Evolutionary conservation across 2,113 vertebrate species (phyloP), one percentile per base, ranked within the genome.

Genomic region (Labeo catla): DNA sequence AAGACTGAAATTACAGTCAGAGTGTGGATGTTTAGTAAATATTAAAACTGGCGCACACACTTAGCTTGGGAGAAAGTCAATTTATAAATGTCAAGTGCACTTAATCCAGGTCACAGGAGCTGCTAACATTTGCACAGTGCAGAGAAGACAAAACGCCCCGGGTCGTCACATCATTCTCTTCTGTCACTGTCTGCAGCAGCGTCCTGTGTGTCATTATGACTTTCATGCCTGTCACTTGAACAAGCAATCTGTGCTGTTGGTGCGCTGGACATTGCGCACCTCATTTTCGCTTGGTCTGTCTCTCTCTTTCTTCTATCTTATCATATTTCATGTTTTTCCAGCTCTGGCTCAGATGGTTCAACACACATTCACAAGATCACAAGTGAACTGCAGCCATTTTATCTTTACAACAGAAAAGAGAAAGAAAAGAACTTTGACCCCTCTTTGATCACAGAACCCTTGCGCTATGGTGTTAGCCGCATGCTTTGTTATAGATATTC

Each of bases 151-250:
- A 81, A 36, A 13, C n/a, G 39, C 50, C 76, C 16, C 16, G 57
- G 36, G 76, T 65, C 65, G 61, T 66, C 61, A 66, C 47, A 68
- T 70, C 63, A 65, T 34, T 77, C 76, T 77, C 50, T 52, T 61
- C 45, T 19, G 49, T 82, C 81, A 82, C 47, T 70, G 54, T 80
- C 77, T 63, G 19, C 57, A 45, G 39, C 57, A 80, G 57, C 9
- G 28, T 59, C 54, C 28, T 36, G 36, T 39, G 50, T 86, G 77
- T 81, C 85, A 81, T 59, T 59, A 28, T 81, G 50, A 73, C 52
- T 43, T 15, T 73, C 85, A 73, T 36, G 77, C 21, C 85, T 86
- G 85, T 81, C 85, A 81, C 77, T 72, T 59, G 34, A 86, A 86
- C 79, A 80, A 81, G 77, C 85, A 70, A 45, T 59, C 76, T 54